A percentile compares a stretch with the other conserved stretches of the same genome.
phyloP scores from a whole-genome alignment of 2,797 vertebrate genomes.

The Neopelma chrysocephalum region DNA sequence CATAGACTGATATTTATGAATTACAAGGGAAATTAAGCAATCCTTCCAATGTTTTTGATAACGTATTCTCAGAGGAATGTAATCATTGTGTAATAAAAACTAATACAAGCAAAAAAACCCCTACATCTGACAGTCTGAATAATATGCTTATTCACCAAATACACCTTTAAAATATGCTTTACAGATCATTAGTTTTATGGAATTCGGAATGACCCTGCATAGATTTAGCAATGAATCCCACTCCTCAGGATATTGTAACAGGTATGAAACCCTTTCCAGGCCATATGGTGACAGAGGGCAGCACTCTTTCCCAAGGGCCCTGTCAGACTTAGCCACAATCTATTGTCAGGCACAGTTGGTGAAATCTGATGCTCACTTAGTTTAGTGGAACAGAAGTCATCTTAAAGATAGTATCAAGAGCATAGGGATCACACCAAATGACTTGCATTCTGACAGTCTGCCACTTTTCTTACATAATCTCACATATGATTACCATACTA shows the following conservation, averaged over 20 bases:
- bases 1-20: conserved; percentile 10
- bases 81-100: conserved; percentile 42
- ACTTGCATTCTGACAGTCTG: conserved; percentile 14
- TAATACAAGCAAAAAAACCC: not conserved
- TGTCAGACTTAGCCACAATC: conserved; percentile 78
- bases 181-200: conserved; percentile 71
- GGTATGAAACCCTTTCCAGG: conserved; percentile 65
- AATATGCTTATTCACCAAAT: conserved; percentile 61
- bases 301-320: conserved; percentile 69
- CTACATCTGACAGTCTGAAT: not conserved
- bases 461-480: not conserved
- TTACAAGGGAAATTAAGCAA: conserved; percentile 30
- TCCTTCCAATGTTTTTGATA: conserved; percentile 45
- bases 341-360: conserved; percentile 73
- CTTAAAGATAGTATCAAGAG: conserved; percentile 52
- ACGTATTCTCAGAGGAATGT: not conserved
- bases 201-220: conserved; percentile 68
- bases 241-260: conserved; percentile 63
- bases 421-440: not conserved
- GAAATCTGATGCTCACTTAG: conserved; percentile 78
- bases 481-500: not conserved
- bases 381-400: conserved; percentile 62
- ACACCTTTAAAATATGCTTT: conserved; percentile 69
- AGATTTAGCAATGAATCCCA: conserved; percentile 62
- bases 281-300: conserved; percentile 74